Evolutionary conservation across 30 jellyfish, hydroid and myxozoan species (phyloP), one percentile per base, ranked within the genome.

Genomic region (Aurelia aurita complex sp. Pacific): DNA sequence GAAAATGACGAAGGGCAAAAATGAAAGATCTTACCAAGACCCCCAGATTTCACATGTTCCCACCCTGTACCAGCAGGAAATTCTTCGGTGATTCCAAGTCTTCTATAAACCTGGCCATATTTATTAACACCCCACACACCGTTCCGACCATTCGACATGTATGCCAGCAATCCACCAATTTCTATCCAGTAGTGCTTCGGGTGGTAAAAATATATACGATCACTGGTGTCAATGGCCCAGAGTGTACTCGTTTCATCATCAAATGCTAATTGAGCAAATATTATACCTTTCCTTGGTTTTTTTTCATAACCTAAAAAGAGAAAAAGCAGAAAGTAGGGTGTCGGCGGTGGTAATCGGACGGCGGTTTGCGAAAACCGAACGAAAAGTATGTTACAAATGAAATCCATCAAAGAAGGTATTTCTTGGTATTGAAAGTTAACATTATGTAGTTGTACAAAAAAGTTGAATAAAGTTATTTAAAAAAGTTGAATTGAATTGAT

Each of bases 111-210:
- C 52, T 62, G 13, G 32, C 79, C 65, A 10, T 29, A 1, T 15
- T 8, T 18, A 53, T 68, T 76, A 33, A 53, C 83, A 2, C 83
- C 90, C 90, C 90, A 81, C 15, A 81, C 46, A 1, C 90, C 84
- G 71, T 81, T 65, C 10, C 40, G 23, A 34, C 84, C 90, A n/a
- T 52, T 76, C 5, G 90, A 68, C 2, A 81, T 61, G 4, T 63
- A 33, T 29, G 15, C 32, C 68, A 68, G 34, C 14, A 0, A 0
- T 29, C 77, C 82, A 3, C 14, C 83, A 11, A 81, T 43, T 18
- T 81, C 69, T 10, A 50, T 67, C 90, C 90, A 81, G 57, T 67
- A 36, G 35, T 69, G 81, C 55, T 69, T 59, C 17, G 77, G 68
- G 79, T 69, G 77, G 71, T 81, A 81, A 43, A 64, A 55, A 34